Conservation (phyloP, 2,888 invertebrate genomes). For the Cephalotes varians region DNA sequence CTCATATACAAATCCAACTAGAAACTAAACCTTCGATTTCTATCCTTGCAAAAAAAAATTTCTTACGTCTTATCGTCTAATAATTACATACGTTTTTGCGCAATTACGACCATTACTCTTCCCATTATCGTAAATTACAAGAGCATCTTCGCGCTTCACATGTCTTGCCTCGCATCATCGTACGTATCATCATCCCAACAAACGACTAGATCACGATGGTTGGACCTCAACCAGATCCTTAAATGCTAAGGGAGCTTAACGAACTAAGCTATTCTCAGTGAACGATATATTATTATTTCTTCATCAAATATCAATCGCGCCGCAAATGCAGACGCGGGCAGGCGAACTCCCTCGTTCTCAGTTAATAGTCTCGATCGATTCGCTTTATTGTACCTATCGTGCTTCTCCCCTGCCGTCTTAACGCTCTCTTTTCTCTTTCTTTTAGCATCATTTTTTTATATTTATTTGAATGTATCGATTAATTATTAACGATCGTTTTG, state of each 20-base stretch:
- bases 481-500: conserved; percentile 15
- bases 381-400: conserved; percentile 41
- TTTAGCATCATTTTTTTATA: neutral
- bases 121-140: conserved; percentile 20
- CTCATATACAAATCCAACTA: conserved; percentile 5
- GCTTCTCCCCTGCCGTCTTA: neutral
- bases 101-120: conserved; percentile 2
- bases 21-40: neutral
- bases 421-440: neutral
- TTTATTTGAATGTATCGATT: conserved; percentile 1
- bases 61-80: conserved; percentile 33
- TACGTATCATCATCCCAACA: conserved; percentile 79
- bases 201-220: conserved; percentile 84
- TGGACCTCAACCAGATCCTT: conserved; percentile 82
- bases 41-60: conserved; percentile 6
- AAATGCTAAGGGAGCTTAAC: conserved; percentile 80
- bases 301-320: conserved; percentile 75
- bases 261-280: conserved; percentile 69
- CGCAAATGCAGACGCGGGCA: conserved; percentile 72
- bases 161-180: conserved; percentile 31
- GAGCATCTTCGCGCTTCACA: conserved; percentile 24
- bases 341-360: conserved; percentile 63
- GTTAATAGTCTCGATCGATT: conserved; percentile 59
- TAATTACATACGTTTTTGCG: conserved; percentile 18
- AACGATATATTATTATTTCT: conserved; percentile 74